Evolutionary conservation across 2,797 vertebrate species (phyloP).

Genomic region (Neosalanx taihuensis): DNA sequence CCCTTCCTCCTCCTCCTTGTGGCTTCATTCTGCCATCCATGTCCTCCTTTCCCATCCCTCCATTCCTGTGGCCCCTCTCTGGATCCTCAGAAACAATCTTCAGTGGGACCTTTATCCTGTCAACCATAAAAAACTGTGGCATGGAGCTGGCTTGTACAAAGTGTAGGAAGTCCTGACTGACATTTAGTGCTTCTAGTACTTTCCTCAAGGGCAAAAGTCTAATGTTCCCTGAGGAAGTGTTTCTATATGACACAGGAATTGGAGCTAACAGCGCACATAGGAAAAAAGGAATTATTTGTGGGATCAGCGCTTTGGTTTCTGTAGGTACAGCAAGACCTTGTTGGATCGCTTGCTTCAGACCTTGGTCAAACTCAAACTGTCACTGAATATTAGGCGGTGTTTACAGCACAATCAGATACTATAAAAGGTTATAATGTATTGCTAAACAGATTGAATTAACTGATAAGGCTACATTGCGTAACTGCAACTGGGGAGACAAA

Average conservation of each 20-base stretch:
- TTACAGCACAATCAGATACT: not conserved
- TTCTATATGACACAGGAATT: constrained; percentile 19
- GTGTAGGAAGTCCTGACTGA: constrained; percentile 44
- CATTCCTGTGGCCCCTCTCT: constrained; percentile 13
- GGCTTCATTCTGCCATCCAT: constrained; percentile 12
- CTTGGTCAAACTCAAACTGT: not conserved
- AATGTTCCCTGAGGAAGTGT: constrained; percentile 39
- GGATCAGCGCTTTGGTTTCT: not conserved
- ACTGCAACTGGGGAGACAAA: not conserved
- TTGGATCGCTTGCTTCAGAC: not conserved
- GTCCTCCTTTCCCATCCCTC: constrained; percentile 7
- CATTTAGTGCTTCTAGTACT: constrained; percentile 36
- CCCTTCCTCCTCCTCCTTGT: constrained; percentile 40
- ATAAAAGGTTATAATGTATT: not conserved
- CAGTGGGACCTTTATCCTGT: constrained; percentile 57
- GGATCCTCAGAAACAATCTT: constrained; percentile 41
- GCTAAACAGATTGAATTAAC: not conserved
- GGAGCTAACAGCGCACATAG: constrained; percentile 24
- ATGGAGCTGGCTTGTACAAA: constrained; percentile 53
- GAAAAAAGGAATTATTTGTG: not conserved
- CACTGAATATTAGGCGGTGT: not conserved
- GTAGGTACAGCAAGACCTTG: not conserved
- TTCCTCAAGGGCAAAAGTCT: constrained; percentile 58
- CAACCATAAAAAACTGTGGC: constrained; percentile 44
- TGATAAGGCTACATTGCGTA: not conserved